Conservation (phyloP, 2,888 invertebrate genomes). For the Agrochola macilenta region DNA sequence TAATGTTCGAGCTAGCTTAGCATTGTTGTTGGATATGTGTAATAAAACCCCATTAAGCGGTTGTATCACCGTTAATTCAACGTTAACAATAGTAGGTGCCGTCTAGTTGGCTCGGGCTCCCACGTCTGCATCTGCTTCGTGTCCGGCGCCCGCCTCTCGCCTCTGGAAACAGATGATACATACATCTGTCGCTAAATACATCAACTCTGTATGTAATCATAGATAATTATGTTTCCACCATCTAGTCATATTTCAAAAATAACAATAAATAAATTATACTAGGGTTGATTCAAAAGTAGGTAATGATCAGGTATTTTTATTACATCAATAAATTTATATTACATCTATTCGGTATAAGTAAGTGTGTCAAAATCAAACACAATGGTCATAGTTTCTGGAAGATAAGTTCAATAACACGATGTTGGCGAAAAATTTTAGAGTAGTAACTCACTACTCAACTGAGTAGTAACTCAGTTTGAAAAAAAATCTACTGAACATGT, state of each 20-base stretch:
- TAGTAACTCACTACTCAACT: too few species aligned
- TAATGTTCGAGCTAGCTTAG: constrained; percentile 44
- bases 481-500: not conserved
- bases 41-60: constrained; percentile 56
- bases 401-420: not conserved
- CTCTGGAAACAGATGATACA: constrained; percentile 67
- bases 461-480: not conserved
- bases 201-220: constrained; percentile 59
- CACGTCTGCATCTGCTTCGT: constrained; percentile 73
- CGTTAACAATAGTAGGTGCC: constrained; percentile 63
- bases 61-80: constrained; percentile 54
- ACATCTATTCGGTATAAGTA: too few species aligned
- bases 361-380: not conserved
- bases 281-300: not conserved
- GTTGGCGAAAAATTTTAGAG: not conserved
- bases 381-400: not conserved
- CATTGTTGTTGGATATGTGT: constrained; percentile 42
- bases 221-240: constrained; percentile 40
- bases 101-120: constrained; percentile 64
- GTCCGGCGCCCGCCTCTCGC: constrained; percentile 57
- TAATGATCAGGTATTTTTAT: not conserved
- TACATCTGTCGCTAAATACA: constrained; percentile 70
- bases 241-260: constrained; percentile 17
- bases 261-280: not conserved
- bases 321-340: not conserved